phyloP scores from a whole-genome alignment of 1,140 invertebrate species.

The Palaemon carinicauda region DNA sequence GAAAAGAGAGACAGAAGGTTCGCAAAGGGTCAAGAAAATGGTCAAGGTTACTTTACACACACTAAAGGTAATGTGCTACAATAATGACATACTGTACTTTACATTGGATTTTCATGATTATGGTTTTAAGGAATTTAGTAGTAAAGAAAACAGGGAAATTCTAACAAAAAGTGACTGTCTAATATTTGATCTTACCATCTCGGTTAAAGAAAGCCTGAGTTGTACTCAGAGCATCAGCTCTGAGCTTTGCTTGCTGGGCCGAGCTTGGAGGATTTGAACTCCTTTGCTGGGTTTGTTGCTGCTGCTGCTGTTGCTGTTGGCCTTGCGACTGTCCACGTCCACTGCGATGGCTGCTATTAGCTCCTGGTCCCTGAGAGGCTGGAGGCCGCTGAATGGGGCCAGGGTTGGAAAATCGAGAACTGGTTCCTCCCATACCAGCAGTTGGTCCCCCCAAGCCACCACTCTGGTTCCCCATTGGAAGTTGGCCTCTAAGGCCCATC shows the following conservation, averaged over 20 bases:
- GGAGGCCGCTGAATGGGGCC: constrained; percentile 59
- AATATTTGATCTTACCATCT: constrained; percentile 42
- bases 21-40: too few species aligned
- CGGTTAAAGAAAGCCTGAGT: constrained; percentile 63
- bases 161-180: too few species aligned
- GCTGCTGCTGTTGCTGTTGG: constrained; percentile 39
- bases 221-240: constrained; percentile 62
- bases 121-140: too few species aligned
- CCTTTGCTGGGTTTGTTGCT: constrained; percentile 33
- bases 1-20: too few species aligned
- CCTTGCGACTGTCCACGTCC: constrained; percentile 32
- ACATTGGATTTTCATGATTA: too few species aligned
- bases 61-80: too few species aligned
- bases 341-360: constrained; percentile 22
- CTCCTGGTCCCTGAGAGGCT: constrained; percentile 37
- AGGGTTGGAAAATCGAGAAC: constrained; percentile 43
- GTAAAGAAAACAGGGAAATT: too few species aligned
- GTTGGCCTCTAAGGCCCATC: constrained; percentile 52
- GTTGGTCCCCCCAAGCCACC: constrained; percentile 24
- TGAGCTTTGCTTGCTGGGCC: constrained; percentile 63
- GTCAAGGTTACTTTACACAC: too few species aligned
- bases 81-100: too few species aligned
- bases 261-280: constrained; percentile 59
- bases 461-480: constrained; percentile 39
- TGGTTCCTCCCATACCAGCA: constrained; percentile 16